Conservation (phyloP, 2,888 invertebrate species). For the Eulithis testata region DNA sequence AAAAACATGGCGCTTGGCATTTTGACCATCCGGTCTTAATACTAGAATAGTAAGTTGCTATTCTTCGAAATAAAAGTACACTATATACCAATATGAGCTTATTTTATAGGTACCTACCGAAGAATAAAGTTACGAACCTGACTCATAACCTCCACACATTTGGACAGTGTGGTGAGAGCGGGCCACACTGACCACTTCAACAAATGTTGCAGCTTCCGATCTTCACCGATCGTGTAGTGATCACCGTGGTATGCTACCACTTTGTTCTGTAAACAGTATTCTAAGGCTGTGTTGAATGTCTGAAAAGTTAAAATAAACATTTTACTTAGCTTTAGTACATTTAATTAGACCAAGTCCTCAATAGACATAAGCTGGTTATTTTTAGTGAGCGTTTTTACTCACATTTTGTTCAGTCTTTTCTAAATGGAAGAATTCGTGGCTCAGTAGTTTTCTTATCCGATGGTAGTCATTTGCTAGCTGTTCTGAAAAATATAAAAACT, state of each 20-base stretch:
- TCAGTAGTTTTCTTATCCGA: conserved; percentile 78
- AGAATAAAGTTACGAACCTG: conserved; percentile 51
- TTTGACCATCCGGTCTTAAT: too few relatives aligned
- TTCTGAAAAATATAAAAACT: conserved; percentile 60
- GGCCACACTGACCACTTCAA: conserved; percentile 86
- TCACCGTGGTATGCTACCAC: conserved; percentile 66
- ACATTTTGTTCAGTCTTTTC: conserved; percentile 79
- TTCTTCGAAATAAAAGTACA: too few relatives aligned
- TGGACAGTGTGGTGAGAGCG: conserved; percentile 84
- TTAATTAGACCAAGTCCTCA: too few relatives aligned
- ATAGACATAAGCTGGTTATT: too few relatives aligned
- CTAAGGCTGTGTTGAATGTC: conserved; percentile 60
- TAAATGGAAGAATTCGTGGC: conserved; percentile 87
- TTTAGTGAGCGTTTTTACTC: conserved; percentile 46
- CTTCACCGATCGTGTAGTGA: conserved; percentile 66
- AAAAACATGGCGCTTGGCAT: too few relatives aligned
- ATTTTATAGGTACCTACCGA: too few relatives aligned
- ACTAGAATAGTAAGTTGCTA: too few relatives aligned
- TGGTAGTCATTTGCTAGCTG: conserved; percentile 74
- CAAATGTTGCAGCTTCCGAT: conserved; percentile 77
- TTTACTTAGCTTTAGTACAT: too few relatives aligned
- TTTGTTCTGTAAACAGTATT: conserved; percentile 60
- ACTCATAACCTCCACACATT: conserved; percentile 58
- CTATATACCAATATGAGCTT: too few relatives aligned
- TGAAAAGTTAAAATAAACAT: conserved; percentile 40